Evolutionary conservation across 2,888 invertebrate species (phyloP).

Genomic region (Tiliacea citrago): DNA sequence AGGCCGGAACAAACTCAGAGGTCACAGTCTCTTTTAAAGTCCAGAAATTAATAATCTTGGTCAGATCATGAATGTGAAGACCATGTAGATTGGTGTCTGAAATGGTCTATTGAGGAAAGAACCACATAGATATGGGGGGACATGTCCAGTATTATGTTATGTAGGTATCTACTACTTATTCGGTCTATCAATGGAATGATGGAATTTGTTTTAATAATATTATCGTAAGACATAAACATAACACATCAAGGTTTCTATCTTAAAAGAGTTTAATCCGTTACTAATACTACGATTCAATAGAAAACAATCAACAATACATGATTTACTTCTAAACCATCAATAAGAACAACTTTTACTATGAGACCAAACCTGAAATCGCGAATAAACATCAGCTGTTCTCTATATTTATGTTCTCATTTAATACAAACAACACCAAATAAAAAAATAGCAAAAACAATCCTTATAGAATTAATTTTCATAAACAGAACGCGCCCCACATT

Average conservation of each 20-base stretch:
- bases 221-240: not conserved
- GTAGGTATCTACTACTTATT: not conserved
- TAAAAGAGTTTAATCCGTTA: not conserved
- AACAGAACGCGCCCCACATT: not conserved
- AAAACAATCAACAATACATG: not conserved
- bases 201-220: conserved; percentile 8
- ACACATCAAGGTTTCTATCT: not conserved
- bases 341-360: no score
- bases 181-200: not conserved
- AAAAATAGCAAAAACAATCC: not conserved
- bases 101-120: not conserved
- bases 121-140: not conserved
- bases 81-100: not conserved
- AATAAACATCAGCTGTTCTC: no score
- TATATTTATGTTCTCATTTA: no score
- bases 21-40: not conserved
- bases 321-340: conserved; percentile 2
- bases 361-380: no score
- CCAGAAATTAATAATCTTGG: not conserved
- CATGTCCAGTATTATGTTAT: not conserved
- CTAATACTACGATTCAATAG: not conserved
- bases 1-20: not conserved
- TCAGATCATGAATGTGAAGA: not conserved
- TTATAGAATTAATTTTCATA: not conserved
- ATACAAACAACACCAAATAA: not conserved